These are phyloP conservation scores for Toxotes jaculatrix DNA, from an alignment of 2,113 vertebrate species.

Conservation along the genomic window DNA sequence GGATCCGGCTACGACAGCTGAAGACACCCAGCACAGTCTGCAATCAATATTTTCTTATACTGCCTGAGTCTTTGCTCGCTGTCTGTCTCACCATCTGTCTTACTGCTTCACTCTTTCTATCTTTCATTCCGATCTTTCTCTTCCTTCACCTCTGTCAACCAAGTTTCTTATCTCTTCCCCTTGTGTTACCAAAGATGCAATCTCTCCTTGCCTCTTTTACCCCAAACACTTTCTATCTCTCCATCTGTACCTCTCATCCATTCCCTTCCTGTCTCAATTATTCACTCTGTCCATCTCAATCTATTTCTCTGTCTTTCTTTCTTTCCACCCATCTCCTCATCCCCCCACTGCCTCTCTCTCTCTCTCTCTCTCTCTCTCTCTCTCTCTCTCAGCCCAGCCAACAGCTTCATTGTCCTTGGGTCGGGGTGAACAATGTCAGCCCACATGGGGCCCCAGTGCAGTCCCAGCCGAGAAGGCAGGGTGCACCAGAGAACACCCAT, in stretches of 20 bases:
- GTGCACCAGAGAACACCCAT: slow-evolving; percentile 79
- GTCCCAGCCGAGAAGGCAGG: slow-evolving; percentile 76
- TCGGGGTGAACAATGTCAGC: slow-evolving; percentile 78
- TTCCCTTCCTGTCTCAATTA: slow-evolving; percentile 48
- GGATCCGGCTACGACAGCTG: slow-evolving; percentile 72
- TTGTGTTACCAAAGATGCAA: slow-evolving; percentile 40
- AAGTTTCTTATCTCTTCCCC: slow-evolving; percentile 50
- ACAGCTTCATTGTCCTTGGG: slow-evolving; percentile 79
- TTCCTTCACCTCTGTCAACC: slow-evolving; percentile 55
- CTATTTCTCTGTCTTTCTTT: slow-evolving; percentile 38
- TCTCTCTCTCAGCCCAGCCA: slow-evolving; percentile 59
- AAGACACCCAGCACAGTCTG: slow-evolving; percentile 71
- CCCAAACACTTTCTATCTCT: slow-evolving; percentile 54
- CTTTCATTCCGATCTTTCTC: slow-evolving; percentile 42
- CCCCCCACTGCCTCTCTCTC: not conserved
- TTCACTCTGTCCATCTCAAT: slow-evolving; percentile 64
- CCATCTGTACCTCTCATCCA: slow-evolving; percentile 30
- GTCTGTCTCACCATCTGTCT: slow-evolving; percentile 55
- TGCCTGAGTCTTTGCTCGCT: slow-evolving; percentile 38
- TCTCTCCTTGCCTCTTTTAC: slow-evolving; percentile 38
- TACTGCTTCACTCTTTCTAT: slow-evolving; percentile 25
- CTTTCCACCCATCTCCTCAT: slow-evolving; percentile 14
- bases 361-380: slow-evolving; percentile 18
- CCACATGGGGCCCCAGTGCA: slow-evolving; percentile 76
- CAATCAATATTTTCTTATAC: slow-evolving; percentile 75